Conservation (phyloP, 2,888 invertebrate genomes). For the Helobdella robusta region DNA sequence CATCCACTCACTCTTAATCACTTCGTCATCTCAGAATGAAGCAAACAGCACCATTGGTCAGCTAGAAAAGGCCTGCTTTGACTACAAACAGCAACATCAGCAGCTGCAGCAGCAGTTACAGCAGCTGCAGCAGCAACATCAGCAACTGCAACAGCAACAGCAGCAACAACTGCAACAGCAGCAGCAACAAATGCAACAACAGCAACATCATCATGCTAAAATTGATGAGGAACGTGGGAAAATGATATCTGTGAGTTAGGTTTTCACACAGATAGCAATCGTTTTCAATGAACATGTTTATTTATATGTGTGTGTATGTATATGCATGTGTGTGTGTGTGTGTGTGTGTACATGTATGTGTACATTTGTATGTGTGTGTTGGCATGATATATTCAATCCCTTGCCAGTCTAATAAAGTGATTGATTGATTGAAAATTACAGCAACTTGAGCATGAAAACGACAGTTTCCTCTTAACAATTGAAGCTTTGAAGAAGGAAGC, state of each 20-base stretch:
- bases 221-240: too few relatives aligned
- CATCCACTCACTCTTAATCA: background rate
- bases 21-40: background rate
- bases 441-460: background rate
- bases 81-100: background rate
- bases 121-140: constrained; percentile 9
- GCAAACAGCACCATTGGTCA: background rate
- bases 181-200: constrained; percentile 17
- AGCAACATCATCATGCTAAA: too few relatives aligned
- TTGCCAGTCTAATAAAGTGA: too few relatives aligned
- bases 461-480: background rate
- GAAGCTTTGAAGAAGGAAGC: constrained; percentile 8
- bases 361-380: constrained; percentile 7
- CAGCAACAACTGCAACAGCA: constrained; percentile 14
- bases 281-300: too few relatives aligned
- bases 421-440: too few relatives aligned
- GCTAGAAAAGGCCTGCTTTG: background rate
- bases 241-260: too few relatives aligned
- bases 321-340: constrained; percentile 9
- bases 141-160: constrained; percentile 15
- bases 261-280: too few relatives aligned
- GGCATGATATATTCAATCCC: too few relatives aligned
- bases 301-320: constrained; percentile 8
- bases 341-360: constrained; percentile 5
- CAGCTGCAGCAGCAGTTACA: background rate